Base-by-base conservation (phyloP, 2,888 invertebrate genomes). In the Dryobota labecula region DNA sequence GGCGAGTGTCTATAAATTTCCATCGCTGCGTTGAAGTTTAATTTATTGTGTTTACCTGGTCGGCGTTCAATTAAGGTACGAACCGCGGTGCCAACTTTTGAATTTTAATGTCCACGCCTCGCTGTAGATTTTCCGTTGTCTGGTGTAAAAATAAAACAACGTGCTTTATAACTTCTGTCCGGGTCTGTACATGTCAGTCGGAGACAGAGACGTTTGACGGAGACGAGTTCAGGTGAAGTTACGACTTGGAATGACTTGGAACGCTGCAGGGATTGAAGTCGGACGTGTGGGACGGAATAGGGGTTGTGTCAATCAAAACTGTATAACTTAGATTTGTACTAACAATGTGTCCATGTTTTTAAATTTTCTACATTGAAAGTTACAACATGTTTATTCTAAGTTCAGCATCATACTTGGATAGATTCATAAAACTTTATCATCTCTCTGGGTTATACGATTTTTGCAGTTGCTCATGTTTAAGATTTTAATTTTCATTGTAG, bases 101-200 rank as follows among this genome's bases (percentile, higher is more conserved):
- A 89, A 90, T 90, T 86, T 90, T 86, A 87, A 88, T 87, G 84
- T 78, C 63, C 80, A 76, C 73, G 78, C 27, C 68, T 47, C 60
- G 60, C 38, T 73, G 54, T 76, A 78, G 72, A 76, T 74, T 57
- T 66, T 67, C 33, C 27, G 67, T 66, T 71, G 68, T 68, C 73
- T 69, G 57, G 47, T 63, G 61, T 61, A 67, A 82, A 82, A 84
- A 83, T 81, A 81, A 76, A 82, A 75, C 69, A 70, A 49, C 49
- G 63, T 61, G 79, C n/a, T 71, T 78, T 45, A n/a, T n/a, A n/a
- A 76, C 33, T 80, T 83, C 68, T 76, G 77, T 74, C 70, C 8
- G 11, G 30, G 49, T 38, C 65, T 81, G 67, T 54, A 65, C 79
- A 43, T 53, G 49, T 65, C 56, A 67, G 43, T 82, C 49, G 38